A percentile compares a stretch with the other conserved stretches of the same genome.
These are phyloP conservation scores for Sturnira hondurensis DNA, from an alignment of 2,113 vertebrate species.

Conservation along the genomic window DNA sequence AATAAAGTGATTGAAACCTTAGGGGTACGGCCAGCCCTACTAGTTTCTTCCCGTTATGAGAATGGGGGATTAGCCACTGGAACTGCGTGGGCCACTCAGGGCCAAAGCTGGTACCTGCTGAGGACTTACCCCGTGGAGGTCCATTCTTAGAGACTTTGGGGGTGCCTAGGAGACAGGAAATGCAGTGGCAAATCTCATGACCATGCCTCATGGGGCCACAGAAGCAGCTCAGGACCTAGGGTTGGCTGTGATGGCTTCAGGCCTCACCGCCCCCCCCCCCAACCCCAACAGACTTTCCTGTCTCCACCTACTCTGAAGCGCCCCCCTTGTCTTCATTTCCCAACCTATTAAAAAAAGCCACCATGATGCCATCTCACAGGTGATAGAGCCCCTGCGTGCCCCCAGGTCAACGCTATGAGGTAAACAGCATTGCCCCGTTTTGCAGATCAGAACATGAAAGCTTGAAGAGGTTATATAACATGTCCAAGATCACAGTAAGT, in stretches of 20 bases:
- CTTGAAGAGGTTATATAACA: neutral
- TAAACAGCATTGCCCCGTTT: neutral
- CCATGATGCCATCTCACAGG: neutral
- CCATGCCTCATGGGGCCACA: rapidly evolving
- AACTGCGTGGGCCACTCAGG: neutral
- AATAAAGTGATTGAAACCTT: neutral
- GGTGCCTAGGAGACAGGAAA: neutral
- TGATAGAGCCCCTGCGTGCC: neutral
- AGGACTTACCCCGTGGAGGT: neutral
- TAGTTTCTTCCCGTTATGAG: neutral
- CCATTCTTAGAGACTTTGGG: neutral
- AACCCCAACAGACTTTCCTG: neutral
- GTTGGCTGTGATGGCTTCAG: neutral
- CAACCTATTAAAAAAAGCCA: neutral
- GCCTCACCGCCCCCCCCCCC: too few relatives aligned
- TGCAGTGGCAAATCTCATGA: rapidly evolving
- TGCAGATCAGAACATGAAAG: neutral
- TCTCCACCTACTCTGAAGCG: neutral
- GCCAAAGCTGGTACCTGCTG: neutral
- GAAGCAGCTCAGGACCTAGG: neutral
- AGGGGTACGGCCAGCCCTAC: neutral
- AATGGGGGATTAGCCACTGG: neutral
- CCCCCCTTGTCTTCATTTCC: neutral
- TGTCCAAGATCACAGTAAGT: neutral
- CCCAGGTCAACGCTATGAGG: neutral